Conservation (phyloP, 2,113 vertebrate genomes). For the Archocentrus centrarchus region DNA sequence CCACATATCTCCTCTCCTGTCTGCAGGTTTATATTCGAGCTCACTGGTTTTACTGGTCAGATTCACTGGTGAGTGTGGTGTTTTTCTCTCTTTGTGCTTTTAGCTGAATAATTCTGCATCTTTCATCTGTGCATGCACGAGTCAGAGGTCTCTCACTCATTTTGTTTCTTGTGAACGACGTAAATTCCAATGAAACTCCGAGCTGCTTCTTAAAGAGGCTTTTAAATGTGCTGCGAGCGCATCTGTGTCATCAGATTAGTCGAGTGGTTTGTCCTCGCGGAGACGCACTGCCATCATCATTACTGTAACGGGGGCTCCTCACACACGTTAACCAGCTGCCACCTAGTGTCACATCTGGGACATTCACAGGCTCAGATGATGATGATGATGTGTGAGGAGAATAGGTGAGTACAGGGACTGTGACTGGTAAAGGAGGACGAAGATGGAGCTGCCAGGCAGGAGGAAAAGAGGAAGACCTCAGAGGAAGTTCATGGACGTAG, state of each 20-base stretch:
- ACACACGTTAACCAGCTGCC: constrained; percentile 75
- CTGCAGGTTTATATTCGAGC: too few species aligned
- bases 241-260: neutral
- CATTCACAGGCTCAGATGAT: neutral
- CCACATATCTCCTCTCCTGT: too few species aligned
- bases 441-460: neutral
- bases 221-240: neutral
- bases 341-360: constrained; percentile 79
- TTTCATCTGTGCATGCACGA: neutral
- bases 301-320: neutral
- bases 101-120: neutral
- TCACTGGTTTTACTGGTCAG: neutral
- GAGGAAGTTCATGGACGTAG: too few species aligned
- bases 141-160: neutral
- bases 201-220: neutral
- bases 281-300: neutral
- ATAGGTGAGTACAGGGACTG: neutral
- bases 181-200: neutral
- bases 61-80: neutral
- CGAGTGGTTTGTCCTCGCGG: neutral
- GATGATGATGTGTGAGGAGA: neutral
- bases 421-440: neutral
- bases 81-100: neutral
- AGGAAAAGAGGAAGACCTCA: neutral
- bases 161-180: neutral